Evolutionary conservation across 2,797 vertebrate species (phyloP), one percentile per base, ranked within the genome.

Genomic region (Thamnophis elegans): DNA sequence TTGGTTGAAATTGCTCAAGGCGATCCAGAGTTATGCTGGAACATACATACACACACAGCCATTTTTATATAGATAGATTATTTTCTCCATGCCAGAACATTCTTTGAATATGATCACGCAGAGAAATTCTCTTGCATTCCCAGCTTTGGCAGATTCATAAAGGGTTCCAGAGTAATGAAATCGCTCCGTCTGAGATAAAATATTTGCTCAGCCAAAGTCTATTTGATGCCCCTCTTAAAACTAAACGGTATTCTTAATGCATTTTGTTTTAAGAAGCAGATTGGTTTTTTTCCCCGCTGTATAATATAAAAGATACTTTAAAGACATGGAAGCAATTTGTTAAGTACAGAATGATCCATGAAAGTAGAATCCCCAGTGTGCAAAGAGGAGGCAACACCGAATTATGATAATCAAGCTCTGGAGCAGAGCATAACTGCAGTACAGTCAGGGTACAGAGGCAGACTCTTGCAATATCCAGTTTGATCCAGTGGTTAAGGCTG

Each of bases 341-440:
- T 92, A 94, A 32, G 7, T 93, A n/a, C 32, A 91, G 85, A 9
- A 60, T 32, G 93, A 94, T 58, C 12, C 53, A 85, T 58, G 42
- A 93, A 95, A 94, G 68, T 0, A 93, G 59, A 36, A 91, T 62
- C 92, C 93, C 85, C 54, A 90, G 65, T 90, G 90, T 8, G 91
- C 3, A 54, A 89, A 91, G 78, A 10, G 55, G 73, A 88, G 22
- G 92, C 12, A 78, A 73, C 28, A 91, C 93, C 91, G 1, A 56
- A 8, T 89, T 87, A 26, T 22, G 92, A 55, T 60, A 93, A 59
- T 82, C 91, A 47, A n/a, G 47, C 8, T 1, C 3, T 36, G 18
- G 18, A 32, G 7, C n/a, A 62, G 59, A 73, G 59, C 51, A 90
- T 5, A 65, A 25, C 87, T 53, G 58, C 55, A 51, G 62, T 10